Base-by-base conservation (phyloP, 2,113 vertebrate species). In the Pyxicephalus adspersus region DNA sequence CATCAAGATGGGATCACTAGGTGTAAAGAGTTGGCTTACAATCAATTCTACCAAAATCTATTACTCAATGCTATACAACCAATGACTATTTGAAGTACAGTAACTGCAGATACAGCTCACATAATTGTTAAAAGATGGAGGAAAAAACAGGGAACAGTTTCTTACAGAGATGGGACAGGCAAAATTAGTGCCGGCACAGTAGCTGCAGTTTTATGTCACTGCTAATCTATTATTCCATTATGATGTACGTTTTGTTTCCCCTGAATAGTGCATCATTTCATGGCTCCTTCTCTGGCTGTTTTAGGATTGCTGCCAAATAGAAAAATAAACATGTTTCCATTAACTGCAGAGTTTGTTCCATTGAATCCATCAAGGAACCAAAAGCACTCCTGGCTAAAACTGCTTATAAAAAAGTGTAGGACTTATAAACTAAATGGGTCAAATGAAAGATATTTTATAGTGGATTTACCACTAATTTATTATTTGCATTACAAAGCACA, bases 301-400 rank as follows among this genome's bases (percentile, higher is more conserved):
- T 74, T 60, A 58, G 71, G 71, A 74, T 34, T 23, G 19, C 26
- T 60, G 71, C 71, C 71, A 74, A 60, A 74, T 4, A 74, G 23
- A 28, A 34, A 73, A 74, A 74, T 60, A 74, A 74, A 60, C 71
- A 74, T 58, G 29, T n/a, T 60, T 74, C 71, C 71, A 74, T 74
- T 74, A 72, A 72, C 70, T 73, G 20, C 19, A 34, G 29, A 34
- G 54, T 58, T 58, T n/a, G 52, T 74, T 74, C 57, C 71, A 54
- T 55, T 74, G n/a, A 60, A 60, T 60, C 71, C 54, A 74, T 74
- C 54, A 74, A 74, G 71, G n/a, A 60, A 15, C n/a, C 55, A 74
- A 74, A 72, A 60, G 26, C 28, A 34, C 71, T 38, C 38, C 19
- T 74, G 71, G 29, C 28, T 23, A 73, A 20, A 57, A 29, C 70